phyloP scores from a whole-genome alignment of 2,113 vertebrate species.

The Anhinga anhinga region DNA sequence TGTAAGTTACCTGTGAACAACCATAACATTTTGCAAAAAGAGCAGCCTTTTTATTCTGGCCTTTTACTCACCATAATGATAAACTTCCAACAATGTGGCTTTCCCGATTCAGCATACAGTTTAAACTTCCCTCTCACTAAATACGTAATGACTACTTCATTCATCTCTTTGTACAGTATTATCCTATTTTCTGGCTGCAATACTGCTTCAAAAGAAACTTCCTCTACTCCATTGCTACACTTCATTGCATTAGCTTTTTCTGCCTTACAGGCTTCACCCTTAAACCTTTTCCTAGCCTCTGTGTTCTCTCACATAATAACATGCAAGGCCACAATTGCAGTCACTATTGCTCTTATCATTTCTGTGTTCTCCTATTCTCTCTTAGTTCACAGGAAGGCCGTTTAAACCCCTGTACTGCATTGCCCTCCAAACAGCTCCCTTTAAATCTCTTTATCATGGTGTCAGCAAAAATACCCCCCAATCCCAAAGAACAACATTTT shows the following conservation, averaged over 20 bases:
- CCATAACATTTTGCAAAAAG: neutral
- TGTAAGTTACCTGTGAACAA: neutral
- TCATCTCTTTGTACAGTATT: neutral
- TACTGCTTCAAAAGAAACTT: neutral
- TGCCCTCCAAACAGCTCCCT: neutral
- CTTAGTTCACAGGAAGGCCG: neutral
- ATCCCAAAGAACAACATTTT: neutral
- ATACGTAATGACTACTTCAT: neutral
- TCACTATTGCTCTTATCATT: neutral
- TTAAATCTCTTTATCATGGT: neutral
- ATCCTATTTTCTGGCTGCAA: neutral
- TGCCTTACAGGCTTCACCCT: neutral
- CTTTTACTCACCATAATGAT: neutral
- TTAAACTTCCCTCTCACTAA: neutral
- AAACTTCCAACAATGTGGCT: neutral
- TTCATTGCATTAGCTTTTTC: neutral
- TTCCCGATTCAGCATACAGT: neutral
- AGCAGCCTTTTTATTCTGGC: neutral
- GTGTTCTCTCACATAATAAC: neutral
- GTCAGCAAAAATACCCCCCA: neutral
- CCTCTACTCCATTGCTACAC: neutral
- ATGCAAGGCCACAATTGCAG: neutral
- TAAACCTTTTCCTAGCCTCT: neutral
- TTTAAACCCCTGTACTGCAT: neutral
- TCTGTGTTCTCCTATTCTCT: neutral